phyloP scores from a whole-genome alignment of 2,113 vertebrate species.

The Protobothrops mucrosquamatus region DNA sequence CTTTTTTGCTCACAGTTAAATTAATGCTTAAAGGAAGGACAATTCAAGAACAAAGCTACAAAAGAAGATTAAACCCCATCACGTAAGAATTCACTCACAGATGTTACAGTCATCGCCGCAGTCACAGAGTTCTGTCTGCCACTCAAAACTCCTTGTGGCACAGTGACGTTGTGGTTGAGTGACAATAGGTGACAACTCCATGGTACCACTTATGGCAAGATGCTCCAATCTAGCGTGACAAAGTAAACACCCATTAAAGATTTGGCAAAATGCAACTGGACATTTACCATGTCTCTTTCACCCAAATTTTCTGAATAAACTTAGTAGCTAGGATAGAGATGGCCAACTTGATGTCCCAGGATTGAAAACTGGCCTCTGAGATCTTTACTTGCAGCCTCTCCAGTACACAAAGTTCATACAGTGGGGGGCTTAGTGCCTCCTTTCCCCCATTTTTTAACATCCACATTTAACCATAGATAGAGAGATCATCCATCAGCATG shows the following conservation, averaged over 20 bases:
- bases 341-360: not conserved
- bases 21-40: not conserved
- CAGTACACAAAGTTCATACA: not conserved
- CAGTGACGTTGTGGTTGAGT: slow-evolving; percentile 33
- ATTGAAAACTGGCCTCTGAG: not conserved
- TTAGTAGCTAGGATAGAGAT: not conserved
- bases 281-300: too few species aligned
- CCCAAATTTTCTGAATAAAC: not conserved
- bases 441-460: not conserved
- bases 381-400: not conserved
- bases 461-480: not conserved
- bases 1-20: not conserved
- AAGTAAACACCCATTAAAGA: not conserved
- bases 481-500: not conserved
- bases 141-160: slow-evolving; percentile 22
- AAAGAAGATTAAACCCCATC: not conserved
- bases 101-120: slow-evolving; percentile 54
- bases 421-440: not conserved
- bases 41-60: not conserved
- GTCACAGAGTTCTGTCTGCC: slow-evolving; percentile 63
- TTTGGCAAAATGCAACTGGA: not conserved
- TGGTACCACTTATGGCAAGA: not conserved
- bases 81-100: slow-evolving; percentile 60
- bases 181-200: slow-evolving; percentile 34
- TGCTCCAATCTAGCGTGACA: not conserved